These are phyloP conservation scores for Leucophenga montana DNA, from an alignment of 2,888 invertebrate genomes.

Conservation along the genomic window DNA sequence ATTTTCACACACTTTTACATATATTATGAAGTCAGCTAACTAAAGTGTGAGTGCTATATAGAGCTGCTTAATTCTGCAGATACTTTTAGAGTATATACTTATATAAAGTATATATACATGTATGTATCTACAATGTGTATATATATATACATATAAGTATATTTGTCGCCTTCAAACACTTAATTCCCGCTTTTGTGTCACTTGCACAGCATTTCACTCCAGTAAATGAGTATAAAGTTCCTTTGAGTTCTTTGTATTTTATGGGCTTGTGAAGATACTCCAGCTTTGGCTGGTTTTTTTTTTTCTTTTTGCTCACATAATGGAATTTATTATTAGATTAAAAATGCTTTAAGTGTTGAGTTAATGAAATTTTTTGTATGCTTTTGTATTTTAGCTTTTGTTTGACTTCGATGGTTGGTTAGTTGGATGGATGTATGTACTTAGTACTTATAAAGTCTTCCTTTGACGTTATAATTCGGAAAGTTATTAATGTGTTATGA, in stretches of 20 bases:
- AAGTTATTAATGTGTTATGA: too few species aligned
- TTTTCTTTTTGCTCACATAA: constrained; percentile 19
- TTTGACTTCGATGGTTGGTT: too few species aligned
- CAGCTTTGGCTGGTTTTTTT: constrained; percentile 10
- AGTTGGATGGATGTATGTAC: too few species aligned
- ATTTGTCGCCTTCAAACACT: constrained; percentile 47
- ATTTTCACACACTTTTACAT: constrained; percentile 63
- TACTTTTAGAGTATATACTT: too few species aligned
- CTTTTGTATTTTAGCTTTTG: constrained; percentile 6
- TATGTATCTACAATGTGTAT: constrained; percentile 34
- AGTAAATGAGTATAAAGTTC: constrained; percentile 51
- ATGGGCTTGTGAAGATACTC: constrained; percentile 3
- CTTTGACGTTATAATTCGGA: too few species aligned
- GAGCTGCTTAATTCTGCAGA: not conserved
- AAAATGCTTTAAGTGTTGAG: constrained; percentile 27
- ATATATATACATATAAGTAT: constrained; percentile 50
- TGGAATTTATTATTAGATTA: constrained; percentile 37
- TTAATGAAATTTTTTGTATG: constrained; percentile 26
- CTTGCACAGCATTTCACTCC: constrained; percentile 49
- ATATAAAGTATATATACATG: constrained; percentile 18
- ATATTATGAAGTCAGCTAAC: too few species aligned
- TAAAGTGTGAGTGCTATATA: constrained; percentile 34
- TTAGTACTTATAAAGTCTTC: too few species aligned
- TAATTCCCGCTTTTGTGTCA: constrained; percentile 57
- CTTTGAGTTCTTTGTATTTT: not conserved